Evolutionary conservation across 2,113 vertebrate genomes (phyloP).

Genomic region (Gopherus flavomarginatus): DNA sequence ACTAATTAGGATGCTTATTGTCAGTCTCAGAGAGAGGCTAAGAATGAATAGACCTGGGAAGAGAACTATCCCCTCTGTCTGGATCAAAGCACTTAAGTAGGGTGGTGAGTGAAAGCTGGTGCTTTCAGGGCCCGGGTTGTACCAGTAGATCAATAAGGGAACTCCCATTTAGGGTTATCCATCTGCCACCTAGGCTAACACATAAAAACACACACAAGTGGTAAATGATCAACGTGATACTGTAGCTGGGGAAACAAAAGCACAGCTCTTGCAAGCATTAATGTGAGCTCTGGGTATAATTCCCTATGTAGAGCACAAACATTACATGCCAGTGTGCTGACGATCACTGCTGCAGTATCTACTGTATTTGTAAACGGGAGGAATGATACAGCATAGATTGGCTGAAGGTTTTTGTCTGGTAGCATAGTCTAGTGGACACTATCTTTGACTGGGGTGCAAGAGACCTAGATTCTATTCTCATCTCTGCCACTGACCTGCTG

Average conservation of each 20-base stretch:
- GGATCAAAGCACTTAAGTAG: not conserved
- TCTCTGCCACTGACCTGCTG: not conserved
- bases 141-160: not conserved
- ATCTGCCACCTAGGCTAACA: not conserved
- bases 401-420: not conserved
- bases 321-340: not conserved
- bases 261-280: not conserved
- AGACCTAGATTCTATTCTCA: not conserved
- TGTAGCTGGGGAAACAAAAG: not conserved
- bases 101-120: not conserved
- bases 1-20: not conserved
- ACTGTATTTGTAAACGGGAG: not conserved
- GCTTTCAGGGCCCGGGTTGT: not conserved
- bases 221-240: accelerated
- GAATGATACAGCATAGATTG: not conserved
- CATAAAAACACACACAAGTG: not conserved
- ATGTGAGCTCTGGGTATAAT: not conserved
- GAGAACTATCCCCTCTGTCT: not conserved
- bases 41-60: not conserved
- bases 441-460: not conserved
- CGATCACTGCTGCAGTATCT: not conserved
- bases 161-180: not conserved
- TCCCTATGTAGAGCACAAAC: not conserved
- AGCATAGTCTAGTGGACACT: accelerated
- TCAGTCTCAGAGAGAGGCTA: accelerated